phyloP scores from a whole-genome alignment of 2,797 vertebrate species.

The Cyclopterus lumpus region DNA sequence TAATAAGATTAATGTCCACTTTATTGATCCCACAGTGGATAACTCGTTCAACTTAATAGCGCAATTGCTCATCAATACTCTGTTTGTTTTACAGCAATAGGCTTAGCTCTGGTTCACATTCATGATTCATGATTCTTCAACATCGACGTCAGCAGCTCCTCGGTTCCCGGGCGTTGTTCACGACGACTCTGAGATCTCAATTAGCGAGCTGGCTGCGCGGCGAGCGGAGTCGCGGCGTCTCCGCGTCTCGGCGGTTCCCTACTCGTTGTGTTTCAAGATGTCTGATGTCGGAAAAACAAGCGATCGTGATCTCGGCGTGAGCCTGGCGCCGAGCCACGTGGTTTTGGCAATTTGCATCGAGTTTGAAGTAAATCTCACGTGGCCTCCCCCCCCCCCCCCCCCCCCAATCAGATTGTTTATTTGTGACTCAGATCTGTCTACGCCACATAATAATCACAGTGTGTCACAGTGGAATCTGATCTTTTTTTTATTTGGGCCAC shows the following conservation, averaged over 20 bases:
- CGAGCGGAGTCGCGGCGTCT: no score
- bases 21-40: no score
- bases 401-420: no score
- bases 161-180: no score
- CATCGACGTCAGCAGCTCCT: no score
- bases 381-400: no score
- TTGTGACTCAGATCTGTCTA: no score
- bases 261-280: background rate
- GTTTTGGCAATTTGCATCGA: background rate
- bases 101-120: background rate
- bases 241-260: background rate
- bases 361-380: background rate
- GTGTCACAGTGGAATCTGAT: no score
- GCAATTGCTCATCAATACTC: background rate
- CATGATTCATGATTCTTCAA: no score
- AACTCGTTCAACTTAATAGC: background rate
- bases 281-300: constrained; percentile 8
- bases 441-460: background rate
- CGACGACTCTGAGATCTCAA: constrained; percentile 13
- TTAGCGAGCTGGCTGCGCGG: constrained; percentile 5
- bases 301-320: constrained; percentile 10
- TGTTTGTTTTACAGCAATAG: background rate
- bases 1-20: no score
- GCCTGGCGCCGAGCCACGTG: background rate
- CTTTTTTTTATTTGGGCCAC: no score